phyloP scores from a whole-genome alignment of 92 coral and sea anemone species.

The Heteractis magnifica region DNA sequence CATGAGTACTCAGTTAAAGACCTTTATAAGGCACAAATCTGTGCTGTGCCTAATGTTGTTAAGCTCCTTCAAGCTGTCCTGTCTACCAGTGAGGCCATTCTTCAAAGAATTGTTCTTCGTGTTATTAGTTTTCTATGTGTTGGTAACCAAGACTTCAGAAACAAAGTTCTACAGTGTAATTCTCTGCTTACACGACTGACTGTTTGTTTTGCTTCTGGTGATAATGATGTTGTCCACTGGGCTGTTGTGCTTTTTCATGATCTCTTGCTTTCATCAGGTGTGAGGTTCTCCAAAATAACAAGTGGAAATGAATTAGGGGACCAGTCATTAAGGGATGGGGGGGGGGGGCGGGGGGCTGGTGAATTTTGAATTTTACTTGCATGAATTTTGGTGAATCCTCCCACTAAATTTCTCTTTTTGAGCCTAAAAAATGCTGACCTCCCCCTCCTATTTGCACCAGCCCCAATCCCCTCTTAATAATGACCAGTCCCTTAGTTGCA shows the following conservation, averaged over 20 bases:
- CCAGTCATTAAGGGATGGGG: no score
- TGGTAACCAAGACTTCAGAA: slow-evolving; percentile 73
- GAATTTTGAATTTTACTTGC: no score
- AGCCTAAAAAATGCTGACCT: no score
- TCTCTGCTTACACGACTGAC: slow-evolving; percentile 78
- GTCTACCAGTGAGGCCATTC: slow-evolving; percentile 84
- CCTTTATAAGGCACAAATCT: slow-evolving; percentile 68
- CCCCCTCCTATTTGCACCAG: no score
- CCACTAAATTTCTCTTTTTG: no score
- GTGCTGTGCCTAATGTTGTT: slow-evolving; percentile 77
- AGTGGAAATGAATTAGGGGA: background rate
- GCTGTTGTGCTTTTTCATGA: slow-evolving; percentile 92
- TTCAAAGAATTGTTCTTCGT: slow-evolving; percentile 88
- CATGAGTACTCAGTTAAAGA: slow-evolving; percentile 90
- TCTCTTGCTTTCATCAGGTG: slow-evolving; percentile 84
- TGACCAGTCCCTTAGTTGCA: no score
- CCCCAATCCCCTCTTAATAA: no score
- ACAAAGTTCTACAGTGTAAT: slow-evolving; percentile 49
- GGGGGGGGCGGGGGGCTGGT: no score
- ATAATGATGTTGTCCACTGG: slow-evolving; percentile 90
- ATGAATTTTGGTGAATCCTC: no score
- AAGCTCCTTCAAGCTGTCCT: slow-evolving; percentile 78
- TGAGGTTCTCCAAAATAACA: background rate
- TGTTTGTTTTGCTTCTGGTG: slow-evolving; percentile 92
- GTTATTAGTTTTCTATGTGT: slow-evolving; percentile 85